These are phyloP conservation scores for Archocentrus centrarchus DNA, from an alignment of 2,113 vertebrate species.

Conservation along the genomic window DNA sequence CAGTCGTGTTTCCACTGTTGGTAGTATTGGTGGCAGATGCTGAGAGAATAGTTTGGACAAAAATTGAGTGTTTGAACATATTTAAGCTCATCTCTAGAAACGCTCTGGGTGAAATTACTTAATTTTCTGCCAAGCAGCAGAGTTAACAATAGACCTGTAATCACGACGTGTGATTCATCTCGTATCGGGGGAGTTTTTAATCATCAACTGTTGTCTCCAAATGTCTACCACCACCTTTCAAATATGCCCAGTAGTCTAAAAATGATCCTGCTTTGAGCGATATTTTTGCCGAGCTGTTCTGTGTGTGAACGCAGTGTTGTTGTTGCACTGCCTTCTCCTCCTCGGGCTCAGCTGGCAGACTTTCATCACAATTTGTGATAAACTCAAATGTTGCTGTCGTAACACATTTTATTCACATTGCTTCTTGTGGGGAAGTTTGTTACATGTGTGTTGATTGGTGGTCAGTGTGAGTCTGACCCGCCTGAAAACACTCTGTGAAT, in stretches of 20 bases:
- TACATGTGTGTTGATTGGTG: neutral
- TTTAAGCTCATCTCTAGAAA: conserved; percentile 3
- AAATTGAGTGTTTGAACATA: neutral
- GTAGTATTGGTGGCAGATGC: neutral
- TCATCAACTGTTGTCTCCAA: conserved; percentile 14
- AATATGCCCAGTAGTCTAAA: conserved; percentile 6
- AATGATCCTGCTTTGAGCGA: neutral
- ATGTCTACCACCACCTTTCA: conserved; percentile 12
- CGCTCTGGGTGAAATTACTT: neutral
- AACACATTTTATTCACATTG: neutral
- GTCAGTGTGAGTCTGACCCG: too few relatives aligned
- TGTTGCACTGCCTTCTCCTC: neutral
- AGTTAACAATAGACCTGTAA: conserved; percentile 15
- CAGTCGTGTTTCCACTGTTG: neutral
- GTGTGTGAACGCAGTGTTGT: neutral
- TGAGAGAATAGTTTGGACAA: neutral
- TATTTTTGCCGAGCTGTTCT: conserved; percentile 4
- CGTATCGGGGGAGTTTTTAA: conserved; percentile 19
- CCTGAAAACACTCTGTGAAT: neutral
- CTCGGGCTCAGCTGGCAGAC: neutral
- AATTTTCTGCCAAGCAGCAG: conserved; percentile 19
- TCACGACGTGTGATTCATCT: conserved; percentile 18
- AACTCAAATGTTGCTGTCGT: neutral
- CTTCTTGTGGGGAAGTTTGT: neutral
- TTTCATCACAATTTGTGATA: neutral